A percentile compares a stretch with the other conserved stretches of the same genome.
Conservation (phyloP, 2,888 invertebrate genomes). For the Gasteruption jaculator region DNA sequence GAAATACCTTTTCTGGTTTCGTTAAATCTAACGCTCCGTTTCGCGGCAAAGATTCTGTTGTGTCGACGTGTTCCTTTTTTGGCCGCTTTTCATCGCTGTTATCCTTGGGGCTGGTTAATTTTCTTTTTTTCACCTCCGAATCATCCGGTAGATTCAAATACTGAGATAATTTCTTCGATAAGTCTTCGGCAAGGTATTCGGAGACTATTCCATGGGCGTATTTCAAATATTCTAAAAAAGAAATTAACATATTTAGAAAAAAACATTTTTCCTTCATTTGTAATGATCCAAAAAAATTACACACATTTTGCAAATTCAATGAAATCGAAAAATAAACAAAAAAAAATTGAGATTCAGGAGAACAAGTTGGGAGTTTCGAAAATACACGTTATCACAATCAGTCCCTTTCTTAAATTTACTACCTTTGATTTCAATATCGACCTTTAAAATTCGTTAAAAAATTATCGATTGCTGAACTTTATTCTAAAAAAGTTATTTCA, state of each 20-base stretch:
- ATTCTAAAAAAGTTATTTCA: constrained; percentile 1
- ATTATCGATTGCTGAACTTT: background rate
- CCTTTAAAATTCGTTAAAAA: background rate
- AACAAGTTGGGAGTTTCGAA: too few relatives aligned
- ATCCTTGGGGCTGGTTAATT: constrained; percentile 41
- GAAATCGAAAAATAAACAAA: too few relatives aligned
- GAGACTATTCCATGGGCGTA: constrained; percentile 78
- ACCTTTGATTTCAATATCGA: constrained; percentile 5
- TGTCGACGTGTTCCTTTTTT: constrained; percentile 48
- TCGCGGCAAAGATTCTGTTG: constrained; percentile 50
- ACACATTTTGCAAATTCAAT: constrained; percentile 1
- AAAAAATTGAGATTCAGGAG: too few relatives aligned
- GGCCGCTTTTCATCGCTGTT: constrained; percentile 35
- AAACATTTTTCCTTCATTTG: too few relatives aligned
- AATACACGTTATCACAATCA: too few relatives aligned
- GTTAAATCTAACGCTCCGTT: constrained; percentile 43
- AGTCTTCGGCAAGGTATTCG: constrained; percentile 69
- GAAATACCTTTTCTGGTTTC: constrained; percentile 42
- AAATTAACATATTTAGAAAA: too few relatives aligned
- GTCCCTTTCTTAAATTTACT: constrained; percentile 9
- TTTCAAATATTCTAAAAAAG: constrained; percentile 60
- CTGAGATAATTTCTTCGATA: constrained; percentile 62
- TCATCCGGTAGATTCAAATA: constrained; percentile 66
- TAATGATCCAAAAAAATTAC: constrained; percentile 6
- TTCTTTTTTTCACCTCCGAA: constrained; percentile 46